Conservation (phyloP, 2,888 invertebrate species). For the Pristionchus entomophagus region DNA sequence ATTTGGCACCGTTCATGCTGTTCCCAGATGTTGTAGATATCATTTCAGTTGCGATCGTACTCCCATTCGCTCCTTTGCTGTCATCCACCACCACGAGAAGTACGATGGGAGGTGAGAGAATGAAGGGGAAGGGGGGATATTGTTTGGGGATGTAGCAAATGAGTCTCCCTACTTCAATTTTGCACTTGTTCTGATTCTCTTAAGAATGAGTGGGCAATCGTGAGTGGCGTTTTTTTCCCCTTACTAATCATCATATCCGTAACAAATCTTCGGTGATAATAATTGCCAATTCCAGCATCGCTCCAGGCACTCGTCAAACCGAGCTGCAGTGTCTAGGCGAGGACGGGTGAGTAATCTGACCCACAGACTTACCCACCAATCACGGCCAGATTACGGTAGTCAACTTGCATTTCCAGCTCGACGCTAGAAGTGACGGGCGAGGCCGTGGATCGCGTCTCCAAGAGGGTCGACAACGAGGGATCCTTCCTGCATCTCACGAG, state of each 20-base stretch:
- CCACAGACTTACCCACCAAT: neutral
- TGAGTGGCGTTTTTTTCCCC: too few species aligned
- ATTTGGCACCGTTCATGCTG: too few species aligned
- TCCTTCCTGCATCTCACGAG: constrained; percentile 11
- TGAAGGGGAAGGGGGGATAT: too few species aligned
- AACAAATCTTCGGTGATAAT: neutral
- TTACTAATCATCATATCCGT: too few species aligned
- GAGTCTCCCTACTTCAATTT: too few species aligned
- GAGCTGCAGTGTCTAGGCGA: constrained; percentile 23
- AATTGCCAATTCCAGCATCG: neutral
- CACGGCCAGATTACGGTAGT: neutral
- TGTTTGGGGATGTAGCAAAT: too few species aligned
- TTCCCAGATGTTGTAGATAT: too few species aligned
- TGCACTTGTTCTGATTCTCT: too few species aligned
- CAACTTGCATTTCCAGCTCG: neutral
- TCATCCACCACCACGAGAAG: constrained; percentile 16
- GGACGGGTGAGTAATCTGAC: constrained; percentile 30
- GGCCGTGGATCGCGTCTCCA: neutral
- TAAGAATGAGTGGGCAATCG: too few species aligned
- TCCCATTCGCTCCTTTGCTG: constrained; percentile 1
- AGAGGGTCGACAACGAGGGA: constrained; percentile 3
- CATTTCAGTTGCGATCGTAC: constrained; percentile 6
- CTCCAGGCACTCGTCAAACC: neutral
- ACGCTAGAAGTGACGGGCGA: neutral
- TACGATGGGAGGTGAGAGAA: neutral